A percentile compares a stretch with the other conserved stretches of the same genome.
Conservation (phyloP, 2,113 vertebrate genomes). For the Suricata suricatta region DNA sequence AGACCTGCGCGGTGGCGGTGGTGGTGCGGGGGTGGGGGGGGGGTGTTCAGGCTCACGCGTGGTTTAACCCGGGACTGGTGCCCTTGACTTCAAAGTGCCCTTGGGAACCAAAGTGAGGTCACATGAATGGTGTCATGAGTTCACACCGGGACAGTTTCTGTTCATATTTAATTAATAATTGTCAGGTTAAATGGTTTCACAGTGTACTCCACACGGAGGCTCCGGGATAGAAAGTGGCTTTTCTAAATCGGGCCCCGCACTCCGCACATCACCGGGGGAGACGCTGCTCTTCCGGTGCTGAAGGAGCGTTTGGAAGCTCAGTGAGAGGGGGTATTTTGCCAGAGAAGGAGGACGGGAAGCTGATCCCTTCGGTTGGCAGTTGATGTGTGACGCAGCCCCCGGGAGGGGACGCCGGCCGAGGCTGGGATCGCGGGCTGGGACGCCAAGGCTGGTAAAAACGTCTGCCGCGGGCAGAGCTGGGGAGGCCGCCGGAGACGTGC, state of each 20-base stretch:
- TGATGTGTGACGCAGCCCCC: neutral
- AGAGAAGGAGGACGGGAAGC: neutral
- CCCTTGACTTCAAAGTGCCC: neutral
- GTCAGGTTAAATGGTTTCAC: neutral
- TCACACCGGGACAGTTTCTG: neutral
- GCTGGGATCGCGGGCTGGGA: neutral
- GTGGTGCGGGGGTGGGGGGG: too few species aligned
- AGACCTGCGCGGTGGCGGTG: neutral
- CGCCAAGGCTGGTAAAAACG: slow-evolving; percentile 2
- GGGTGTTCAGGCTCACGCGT: neutral
- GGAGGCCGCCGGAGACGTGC: neutral
- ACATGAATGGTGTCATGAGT: neutral
- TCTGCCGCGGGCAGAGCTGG: neutral
- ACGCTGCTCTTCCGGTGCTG: neutral
- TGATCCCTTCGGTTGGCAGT: neutral
- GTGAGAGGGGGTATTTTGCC: neutral
- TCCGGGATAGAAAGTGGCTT: neutral
- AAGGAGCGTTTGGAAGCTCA: neutral
- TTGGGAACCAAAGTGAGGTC: neutral
- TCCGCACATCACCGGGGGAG: neutral
- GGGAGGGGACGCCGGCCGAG: neutral
- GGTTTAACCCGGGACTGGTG: neutral
- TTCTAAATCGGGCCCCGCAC: neutral
- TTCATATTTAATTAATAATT: neutral
- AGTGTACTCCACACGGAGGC: neutral